phyloP scores from a whole-genome alignment of 2,797 vertebrate species.

The Peromyscus nudipes region DNA sequence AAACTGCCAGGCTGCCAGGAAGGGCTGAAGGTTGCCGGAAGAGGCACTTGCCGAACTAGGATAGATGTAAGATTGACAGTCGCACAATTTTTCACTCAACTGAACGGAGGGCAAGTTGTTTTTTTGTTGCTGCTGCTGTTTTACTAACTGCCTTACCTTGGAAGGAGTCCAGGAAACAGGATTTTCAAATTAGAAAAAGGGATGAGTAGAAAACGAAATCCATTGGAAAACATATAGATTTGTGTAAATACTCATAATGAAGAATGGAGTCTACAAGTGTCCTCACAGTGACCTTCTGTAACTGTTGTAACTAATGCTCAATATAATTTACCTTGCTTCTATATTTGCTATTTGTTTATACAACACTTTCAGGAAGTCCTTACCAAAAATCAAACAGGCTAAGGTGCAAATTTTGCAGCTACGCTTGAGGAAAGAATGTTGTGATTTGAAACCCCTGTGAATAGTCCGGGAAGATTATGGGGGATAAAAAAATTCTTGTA shows the following conservation, averaged over 20 bases:
- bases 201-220: background rate
- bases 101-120: background rate
- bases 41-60: background rate
- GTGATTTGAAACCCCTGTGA: background rate
- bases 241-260: constrained; percentile 22
- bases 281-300: constrained; percentile 9
- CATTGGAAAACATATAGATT: constrained; percentile 2
- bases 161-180: background rate
- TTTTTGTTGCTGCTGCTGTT: background rate
- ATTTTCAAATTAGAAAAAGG: constrained; percentile 49
- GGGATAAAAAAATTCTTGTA: background rate
- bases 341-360: constrained; percentile 36
- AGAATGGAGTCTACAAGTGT: constrained; percentile 8
- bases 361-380: constrained; percentile 53
- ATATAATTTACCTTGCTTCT: constrained; percentile 50
- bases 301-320: constrained; percentile 33
- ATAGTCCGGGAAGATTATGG: background rate
- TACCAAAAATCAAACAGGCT: constrained; percentile 21
- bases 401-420: background rate
- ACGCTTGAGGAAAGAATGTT: background rate
- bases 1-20: constrained; percentile 42
- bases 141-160: background rate
- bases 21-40: constrained; percentile 8
- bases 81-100: constrained; percentile 36
- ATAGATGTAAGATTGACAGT: constrained; percentile 26